These are phyloP conservation scores for Chanos chanos DNA, from an alignment of 2,797 vertebrate genomes.

Conservation along the genomic window DNA sequence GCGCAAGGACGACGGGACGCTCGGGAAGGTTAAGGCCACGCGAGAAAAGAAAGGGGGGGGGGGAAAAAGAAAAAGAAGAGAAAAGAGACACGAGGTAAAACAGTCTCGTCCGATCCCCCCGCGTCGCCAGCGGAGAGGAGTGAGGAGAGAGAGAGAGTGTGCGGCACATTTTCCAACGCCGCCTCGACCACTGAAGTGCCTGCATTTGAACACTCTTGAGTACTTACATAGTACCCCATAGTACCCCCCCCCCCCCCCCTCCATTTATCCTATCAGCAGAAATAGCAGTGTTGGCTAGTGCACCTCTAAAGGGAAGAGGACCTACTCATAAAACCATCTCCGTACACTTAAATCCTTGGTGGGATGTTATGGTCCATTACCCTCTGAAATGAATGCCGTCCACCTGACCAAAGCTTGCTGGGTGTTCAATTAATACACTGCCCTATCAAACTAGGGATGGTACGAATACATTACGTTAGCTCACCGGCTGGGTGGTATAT, in stretches of 20 bases:
- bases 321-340: not conserved
- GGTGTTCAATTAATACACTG: constrained; percentile 9
- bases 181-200: too few relatives aligned
- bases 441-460: constrained; percentile 14
- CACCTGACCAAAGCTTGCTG: constrained; percentile 3
- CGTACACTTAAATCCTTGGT: constrained; percentile 19
- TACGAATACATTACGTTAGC: constrained; percentile 12
- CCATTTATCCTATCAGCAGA: too few relatives aligned
- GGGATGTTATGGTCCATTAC: constrained; percentile 27
- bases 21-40: constrained; percentile 22
- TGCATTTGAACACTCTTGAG: too few relatives aligned
- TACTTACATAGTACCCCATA: too few relatives aligned
- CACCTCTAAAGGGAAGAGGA: constrained; percentile 2
- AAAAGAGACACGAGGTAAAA: not conserved
- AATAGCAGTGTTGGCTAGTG: constrained; percentile 14
- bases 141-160: too few relatives aligned
- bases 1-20: not conserved
- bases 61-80: constrained; percentile 19
- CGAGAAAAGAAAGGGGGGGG: not conserved
- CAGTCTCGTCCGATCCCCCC: too few relatives aligned
- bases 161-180: not conserved
- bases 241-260: too few relatives aligned
- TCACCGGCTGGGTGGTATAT: constrained; percentile 24
- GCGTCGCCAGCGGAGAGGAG: too few relatives aligned
- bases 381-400: constrained; percentile 13